Percentiles rank a stretch among this genome's conserved stretches.
phyloP scores from a whole-genome alignment of 2,113 vertebrate genomes.

The Gasterosteus aculeatus region DNA sequence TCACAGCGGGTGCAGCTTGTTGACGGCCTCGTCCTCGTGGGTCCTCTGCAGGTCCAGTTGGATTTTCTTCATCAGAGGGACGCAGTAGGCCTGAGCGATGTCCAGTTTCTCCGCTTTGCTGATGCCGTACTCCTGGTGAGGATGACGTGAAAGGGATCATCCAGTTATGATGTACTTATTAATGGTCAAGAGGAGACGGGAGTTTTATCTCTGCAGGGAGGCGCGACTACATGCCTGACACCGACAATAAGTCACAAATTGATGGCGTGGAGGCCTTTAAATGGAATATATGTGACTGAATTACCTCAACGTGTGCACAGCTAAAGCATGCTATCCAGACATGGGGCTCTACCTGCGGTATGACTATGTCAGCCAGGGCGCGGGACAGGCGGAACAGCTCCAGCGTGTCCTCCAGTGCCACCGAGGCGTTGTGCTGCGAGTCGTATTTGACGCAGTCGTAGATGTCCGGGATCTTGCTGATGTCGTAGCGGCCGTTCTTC shows the following conservation, averaged over 20 bases:
- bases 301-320: neutral
- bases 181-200: neutral
- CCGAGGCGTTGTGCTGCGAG: constrained; percentile 89
- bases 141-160: neutral
- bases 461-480: constrained; percentile 98
- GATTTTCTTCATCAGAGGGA: constrained; percentile 96
- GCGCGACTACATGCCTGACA: neutral
- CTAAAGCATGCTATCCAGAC: neutral
- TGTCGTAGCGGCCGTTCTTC: constrained; percentile 96
- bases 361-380: constrained; percentile 92
- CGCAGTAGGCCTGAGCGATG: constrained; percentile 95
- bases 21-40: constrained; percentile 97
- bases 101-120: constrained; percentile 94
- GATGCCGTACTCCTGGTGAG: constrained; percentile 92
- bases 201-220: neutral
- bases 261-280: neutral
- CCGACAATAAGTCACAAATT: neutral
- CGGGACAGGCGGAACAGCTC: constrained; percentile 93
- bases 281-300: neutral
- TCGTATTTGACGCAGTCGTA: constrained; percentile 99
- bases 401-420: constrained; percentile 91
- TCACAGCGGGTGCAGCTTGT: constrained; percentile 96
- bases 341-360: constrained; percentile 88
- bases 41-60: constrained; percentile 96
- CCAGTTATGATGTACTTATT: neutral